Conservation (phyloP, 2,113 vertebrate species). For the Triplophysa siluroides region DNA sequence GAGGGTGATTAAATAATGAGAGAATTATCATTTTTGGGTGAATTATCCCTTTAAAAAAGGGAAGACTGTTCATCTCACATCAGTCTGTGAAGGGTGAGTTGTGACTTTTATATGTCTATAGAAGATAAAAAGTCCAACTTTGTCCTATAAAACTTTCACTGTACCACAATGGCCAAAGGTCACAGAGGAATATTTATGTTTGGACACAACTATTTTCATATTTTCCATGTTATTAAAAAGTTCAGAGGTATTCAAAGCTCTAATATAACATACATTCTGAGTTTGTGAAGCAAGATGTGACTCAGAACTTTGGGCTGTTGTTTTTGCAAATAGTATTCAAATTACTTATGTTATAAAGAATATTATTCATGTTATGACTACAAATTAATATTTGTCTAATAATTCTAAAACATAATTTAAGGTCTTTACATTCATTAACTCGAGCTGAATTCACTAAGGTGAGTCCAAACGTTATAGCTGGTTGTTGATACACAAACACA, state of each 20-base stretch:
- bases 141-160: not conserved
- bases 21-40: too few species aligned
- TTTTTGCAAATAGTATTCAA: too few species aligned
- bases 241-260: not conserved
- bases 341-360: too few species aligned
- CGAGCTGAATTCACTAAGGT: not conserved
- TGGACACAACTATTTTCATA: not conserved
- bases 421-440: too few species aligned
- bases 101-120: slow-evolving; percentile 4
- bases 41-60: not conserved
- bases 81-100: not conserved
- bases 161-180: not conserved
- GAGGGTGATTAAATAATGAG: too few species aligned
- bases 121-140: slow-evolving; percentile 20
- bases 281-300: not conserved
- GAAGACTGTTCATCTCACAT: not conserved
- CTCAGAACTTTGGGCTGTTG: not conserved
- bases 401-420: too few species aligned
- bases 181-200: not conserved
- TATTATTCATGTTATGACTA: too few species aligned
- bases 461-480: not conserved
- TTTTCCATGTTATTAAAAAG: not conserved
- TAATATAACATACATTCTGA: not conserved
- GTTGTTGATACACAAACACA: not conserved
- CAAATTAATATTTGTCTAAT: too few species aligned